Base-by-base conservation (phyloP, 2,888 invertebrate genomes). In the Aromia moschata region DNA sequence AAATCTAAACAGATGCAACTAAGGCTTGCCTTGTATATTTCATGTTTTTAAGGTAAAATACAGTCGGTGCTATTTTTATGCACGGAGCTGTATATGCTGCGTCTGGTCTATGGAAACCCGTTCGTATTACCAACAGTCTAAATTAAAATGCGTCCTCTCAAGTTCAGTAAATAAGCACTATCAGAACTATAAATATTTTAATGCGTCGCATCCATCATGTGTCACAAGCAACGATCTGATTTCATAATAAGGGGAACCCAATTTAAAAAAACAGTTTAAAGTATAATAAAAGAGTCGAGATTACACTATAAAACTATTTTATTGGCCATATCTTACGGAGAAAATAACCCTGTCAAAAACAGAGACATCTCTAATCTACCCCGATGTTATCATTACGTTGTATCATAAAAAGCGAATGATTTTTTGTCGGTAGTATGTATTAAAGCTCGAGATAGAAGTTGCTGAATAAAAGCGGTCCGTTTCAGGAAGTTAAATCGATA, bases 231-330 rank as follows among this genome's bases (percentile, higher is more conserved):
- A 14, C 17, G 33, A 33, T 43, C 17, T 36, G 18, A 53, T 43
- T 33, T 38, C 12, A 4, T 17, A 43, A 53, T 43, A 46, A 46
- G 36, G 18, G 33, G 16, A 46, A n/a, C n/a, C n/a, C 46, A 40
- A 52, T 31, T 52, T 52, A 40, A 41, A 20, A 41, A 33, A 52
- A 52, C 41, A 41, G 41, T 54, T 54, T 55, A 44, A 55, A 45
- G 16, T 43, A 44, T 38, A 45, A 55, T 45, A 55, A 55, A 55
- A 55, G 20, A 33, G 37, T 37, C 37, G 20, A 37, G 44, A 55
- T 55, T 16, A 45, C 45, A 44, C 55, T 44, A 45, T 55, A 44
- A 55, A 55, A 55, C 36, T 55, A 38, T 55, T 55, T 55, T 55
- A 55, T 55, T 55, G 55, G 37, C 33, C 37, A 55, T 55, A 45